A percentile compares a stretch with the other conserved stretches of the same genome.
Evolutionary conservation across 2,113 vertebrate species (phyloP).

Genomic region (Cheirogaleus medius): DNA sequence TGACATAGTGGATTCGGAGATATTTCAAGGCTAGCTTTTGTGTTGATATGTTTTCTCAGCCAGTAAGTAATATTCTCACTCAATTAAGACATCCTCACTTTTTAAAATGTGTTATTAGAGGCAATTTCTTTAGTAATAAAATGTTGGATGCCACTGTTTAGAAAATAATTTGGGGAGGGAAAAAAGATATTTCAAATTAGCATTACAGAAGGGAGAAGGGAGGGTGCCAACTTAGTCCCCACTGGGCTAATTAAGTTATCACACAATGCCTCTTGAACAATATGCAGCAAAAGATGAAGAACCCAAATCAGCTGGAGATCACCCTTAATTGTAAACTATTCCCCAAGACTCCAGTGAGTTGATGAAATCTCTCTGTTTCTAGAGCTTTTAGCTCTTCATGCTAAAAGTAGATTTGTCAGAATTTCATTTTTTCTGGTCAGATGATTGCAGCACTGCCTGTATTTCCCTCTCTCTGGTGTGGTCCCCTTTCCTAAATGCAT

Average conservation of each 20-base stretch:
- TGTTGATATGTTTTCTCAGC: slow-evolving; percentile 22
- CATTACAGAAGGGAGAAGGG: neutral
- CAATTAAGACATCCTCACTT: slow-evolving; percentile 39
- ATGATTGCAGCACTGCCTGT: neutral
- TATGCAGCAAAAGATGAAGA: slow-evolving; percentile 7
- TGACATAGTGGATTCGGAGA: neutral
- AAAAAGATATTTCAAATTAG: slow-evolving; percentile 46
- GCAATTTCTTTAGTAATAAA: slow-evolving; percentile 50
- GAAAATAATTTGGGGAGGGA: slow-evolving; percentile 40
- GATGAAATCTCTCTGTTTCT: slow-evolving; percentile 33
- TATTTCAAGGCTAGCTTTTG: slow-evolving; percentile 19
- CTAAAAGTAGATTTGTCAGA: slow-evolving; percentile 12
- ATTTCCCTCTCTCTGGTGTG: neutral
- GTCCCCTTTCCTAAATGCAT: neutral
- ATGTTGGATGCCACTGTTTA: neutral
- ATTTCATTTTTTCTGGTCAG: slow-evolving; percentile 47
- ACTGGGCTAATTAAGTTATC: slow-evolving; percentile 48
- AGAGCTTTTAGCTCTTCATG: neutral
- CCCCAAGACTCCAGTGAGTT: neutral
- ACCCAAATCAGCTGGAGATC: neutral
- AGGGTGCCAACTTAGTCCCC: neutral
- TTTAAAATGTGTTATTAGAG: slow-evolving; percentile 41
- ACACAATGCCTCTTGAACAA: neutral
- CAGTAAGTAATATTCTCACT: slow-evolving; percentile 33
- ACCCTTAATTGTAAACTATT: slow-evolving; percentile 36